These are phyloP conservation scores for Oophaga sylvatica DNA, from an alignment of 2,797 vertebrate genomes.

Conservation along the genomic window DNA sequence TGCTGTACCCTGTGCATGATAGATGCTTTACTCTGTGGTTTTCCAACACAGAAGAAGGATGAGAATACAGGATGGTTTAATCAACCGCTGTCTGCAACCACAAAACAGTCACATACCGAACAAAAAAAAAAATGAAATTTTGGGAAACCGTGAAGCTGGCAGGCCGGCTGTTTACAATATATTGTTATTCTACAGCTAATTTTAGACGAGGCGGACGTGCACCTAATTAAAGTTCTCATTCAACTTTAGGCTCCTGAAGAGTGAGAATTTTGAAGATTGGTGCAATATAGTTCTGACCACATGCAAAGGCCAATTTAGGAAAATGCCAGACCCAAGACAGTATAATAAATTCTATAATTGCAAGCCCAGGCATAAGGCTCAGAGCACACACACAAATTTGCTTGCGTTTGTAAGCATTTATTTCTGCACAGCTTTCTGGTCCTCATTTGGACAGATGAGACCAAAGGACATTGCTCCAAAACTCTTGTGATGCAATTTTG, in stretches of 20 bases:
- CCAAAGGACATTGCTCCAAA: too few relatives aligned
- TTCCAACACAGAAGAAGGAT: neutral
- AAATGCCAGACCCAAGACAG: neutral
- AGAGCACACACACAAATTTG: too few relatives aligned
- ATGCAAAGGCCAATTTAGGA: neutral
- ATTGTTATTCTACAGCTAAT: constrained; percentile 14
- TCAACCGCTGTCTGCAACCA: neutral
- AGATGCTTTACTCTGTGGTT: too few relatives aligned
- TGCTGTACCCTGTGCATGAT: too few relatives aligned
- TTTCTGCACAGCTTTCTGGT: too few relatives aligned
- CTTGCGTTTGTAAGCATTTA: too few relatives aligned
- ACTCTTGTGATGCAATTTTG: too few relatives aligned
- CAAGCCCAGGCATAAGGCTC: too few relatives aligned
- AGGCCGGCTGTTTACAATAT: neutral
- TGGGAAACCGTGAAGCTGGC: neutral
- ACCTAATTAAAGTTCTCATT: constrained; percentile 12
- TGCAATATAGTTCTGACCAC: neutral
- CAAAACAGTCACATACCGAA: neutral
- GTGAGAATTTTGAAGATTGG: neutral
- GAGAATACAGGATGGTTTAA: neutral
- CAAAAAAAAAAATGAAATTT: neutral
- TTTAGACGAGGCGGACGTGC: neutral
- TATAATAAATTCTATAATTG: neutral
- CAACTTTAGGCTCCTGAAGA: neutral
- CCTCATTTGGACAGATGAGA: too few relatives aligned